Evolutionary conservation across 2,113 vertebrate genomes (phyloP), one percentile per base, ranked within the genome.

Genomic region (Aldabrachelys gigantea): DNA sequence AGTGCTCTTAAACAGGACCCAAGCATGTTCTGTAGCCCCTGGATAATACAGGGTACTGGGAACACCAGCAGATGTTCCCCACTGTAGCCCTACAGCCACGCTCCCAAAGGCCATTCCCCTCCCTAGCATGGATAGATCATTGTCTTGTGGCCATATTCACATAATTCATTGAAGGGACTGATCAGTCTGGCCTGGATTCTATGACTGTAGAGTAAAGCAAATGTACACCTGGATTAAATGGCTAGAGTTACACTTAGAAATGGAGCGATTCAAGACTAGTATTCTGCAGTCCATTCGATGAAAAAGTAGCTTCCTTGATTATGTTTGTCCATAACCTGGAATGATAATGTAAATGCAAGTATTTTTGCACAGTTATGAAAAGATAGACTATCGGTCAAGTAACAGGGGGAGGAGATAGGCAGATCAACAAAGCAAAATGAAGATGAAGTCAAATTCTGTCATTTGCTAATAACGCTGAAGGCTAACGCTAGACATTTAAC

Each of bases 401-500:
- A 56, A 56, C 21, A 4, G 54, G 24, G 54, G 8, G 4, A 96
- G 87, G 91, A 90, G 13, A 85, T 14, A 80, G 9, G 17, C 89
- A 94, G 76, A 93, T 84, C 38, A 94, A 84, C 95, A 88, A 85
- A 80, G 79, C 82, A 83, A 59, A 88, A 90, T 88, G 85, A 90
- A 75, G 3, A 57, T 89, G 24, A 81, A 62, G 8, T 80, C 59
- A 87, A 89, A 76, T 80, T 65, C 13, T 81, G 53, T 72, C 6
- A 57, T 87, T 54, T 85, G 25, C 84, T 59, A 83, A 12, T 31
- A 85, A 4, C 86, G 25, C 65, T 57, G 81, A 25, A 81, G 57
- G 82, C 57, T 88, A 85, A 19, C 44, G 72, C 86, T 41, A 21
- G 91, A 80, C 59, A 49, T 85, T 59, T 35, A 69, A 69, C 25